Base-by-base conservation (phyloP, 2,888 invertebrate species). In the Lamproptera curius region DNA sequence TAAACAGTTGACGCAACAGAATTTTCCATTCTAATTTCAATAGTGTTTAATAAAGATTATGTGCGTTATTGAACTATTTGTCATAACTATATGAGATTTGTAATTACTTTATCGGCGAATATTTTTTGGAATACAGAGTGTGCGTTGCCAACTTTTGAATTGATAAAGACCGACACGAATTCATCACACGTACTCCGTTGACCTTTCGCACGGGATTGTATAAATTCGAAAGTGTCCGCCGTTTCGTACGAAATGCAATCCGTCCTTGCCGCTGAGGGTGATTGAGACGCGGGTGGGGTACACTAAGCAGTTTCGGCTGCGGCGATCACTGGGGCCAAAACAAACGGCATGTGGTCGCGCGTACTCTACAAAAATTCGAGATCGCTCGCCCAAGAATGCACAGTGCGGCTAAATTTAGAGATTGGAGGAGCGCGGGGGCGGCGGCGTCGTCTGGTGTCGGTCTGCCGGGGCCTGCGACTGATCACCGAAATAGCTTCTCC, bases 401-500 rank as follows among this genome's bases (percentile, higher is more conserved):
- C 83, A 81, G 83, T 80, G 80, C 69, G 75, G 76, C 67, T 86
- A 86, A 85, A 80, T 79, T 78, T 86, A 86, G 86, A 70, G 73
- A 73, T 75, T 66, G 73, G 76, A 78, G 84, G 88, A 77, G 76
- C 82, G 79, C 87, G 91, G 86, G 86, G 85, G 85, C 84, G 85
- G 81, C 79, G 76, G 74, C 81, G 76, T 77, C 81, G 87, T 86
- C 86, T 87, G 84, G 83, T 85, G 84, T 86, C 88, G 89, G 85
- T 88, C 89, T 89, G 87, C 90, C 89, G 84, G 89, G 89, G 88
- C 87, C 89, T 89, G 89, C 88, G 82, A 84, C 87, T 89, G 87
- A 82, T 86, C 88, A 83, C 87, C 71, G 72, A 87, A 87, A 87
- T 87, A 87, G 72, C 83, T 79, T 77, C 75, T 86, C 86, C 87